A percentile compares a stretch with the other conserved stretches of the same genome.
Evolutionary conservation across 2,888 invertebrate genomes (phyloP).

Genomic region (Rhingia rostrata): DNA sequence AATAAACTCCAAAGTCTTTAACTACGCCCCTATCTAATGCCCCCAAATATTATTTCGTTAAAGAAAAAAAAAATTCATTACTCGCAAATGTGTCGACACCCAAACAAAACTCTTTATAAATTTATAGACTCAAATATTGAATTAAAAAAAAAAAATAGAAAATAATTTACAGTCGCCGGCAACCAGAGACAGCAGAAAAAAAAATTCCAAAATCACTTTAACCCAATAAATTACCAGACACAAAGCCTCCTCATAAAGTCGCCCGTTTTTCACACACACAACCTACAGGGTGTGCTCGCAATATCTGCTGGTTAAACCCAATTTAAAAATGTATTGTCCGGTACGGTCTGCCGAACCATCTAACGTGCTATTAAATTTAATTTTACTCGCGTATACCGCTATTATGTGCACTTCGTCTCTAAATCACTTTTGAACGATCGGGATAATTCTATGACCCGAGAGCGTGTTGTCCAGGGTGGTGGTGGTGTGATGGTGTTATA

Average conservation of each 20-base stretch:
- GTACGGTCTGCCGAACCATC: slow-evolving; percentile 55
- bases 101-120: slow-evolving; percentile 8
- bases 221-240: slow-evolving; percentile 55
- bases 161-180: slow-evolving; percentile 6
- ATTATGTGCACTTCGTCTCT: slow-evolving; percentile 34
- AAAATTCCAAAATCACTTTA: slow-evolving; percentile 51
- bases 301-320: slow-evolving; percentile 62
- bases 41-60: neutral
- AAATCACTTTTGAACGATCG: slow-evolving; percentile 41
- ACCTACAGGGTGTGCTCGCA: slow-evolving; percentile 4
- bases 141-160: neutral
- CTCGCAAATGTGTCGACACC: neutral
- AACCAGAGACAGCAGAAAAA: neutral
- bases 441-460: slow-evolving; percentile 36
- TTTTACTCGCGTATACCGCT: slow-evolving; percentile 48
- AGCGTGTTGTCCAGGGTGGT: neutral
- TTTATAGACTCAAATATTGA: neutral
- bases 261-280: slow-evolving; percentile 34
- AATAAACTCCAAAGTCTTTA: too few species aligned
- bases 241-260: slow-evolving; percentile 44
- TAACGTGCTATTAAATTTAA: slow-evolving; percentile 70
- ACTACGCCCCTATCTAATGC: neutral
- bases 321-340: slow-evolving; percentile 66
- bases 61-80: neutral
- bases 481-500: neutral